Evolutionary conservation across 2,113 vertebrate genomes (phyloP).

Genomic region (Barbus barbus): DNA sequence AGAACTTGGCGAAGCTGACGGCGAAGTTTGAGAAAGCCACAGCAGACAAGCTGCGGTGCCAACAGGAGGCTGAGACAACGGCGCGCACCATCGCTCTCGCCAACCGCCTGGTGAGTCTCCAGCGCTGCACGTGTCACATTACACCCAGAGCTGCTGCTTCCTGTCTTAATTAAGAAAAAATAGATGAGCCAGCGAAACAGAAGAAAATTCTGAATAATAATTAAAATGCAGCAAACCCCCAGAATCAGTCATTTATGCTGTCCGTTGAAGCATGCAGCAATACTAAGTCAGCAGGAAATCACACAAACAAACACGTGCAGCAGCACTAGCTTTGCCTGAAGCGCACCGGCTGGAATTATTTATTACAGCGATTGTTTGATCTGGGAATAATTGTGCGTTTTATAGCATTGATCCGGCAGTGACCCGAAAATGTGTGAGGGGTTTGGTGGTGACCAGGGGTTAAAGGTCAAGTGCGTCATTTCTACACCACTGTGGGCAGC

Average conservation of each 20-base stretch:
- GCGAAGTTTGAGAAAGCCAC: conserved; percentile 92
- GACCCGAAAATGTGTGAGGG: not conserved
- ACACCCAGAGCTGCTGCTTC: not conserved
- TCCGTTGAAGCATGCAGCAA: not conserved
- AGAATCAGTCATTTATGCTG: not conserved
- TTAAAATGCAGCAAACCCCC: not conserved
- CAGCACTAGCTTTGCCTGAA: not conserved
- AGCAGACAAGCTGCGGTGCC: conserved; percentile 88
- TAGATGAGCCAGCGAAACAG: not conserved
- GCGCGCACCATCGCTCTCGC: conserved; percentile 86
- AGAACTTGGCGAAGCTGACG: conserved; percentile 89
- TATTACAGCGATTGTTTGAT: not conserved
- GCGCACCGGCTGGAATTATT: not conserved
- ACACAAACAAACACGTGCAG: not conserved
- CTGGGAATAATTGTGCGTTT: not conserved
- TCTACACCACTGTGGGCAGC: not conserved
- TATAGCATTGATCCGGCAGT: no score
- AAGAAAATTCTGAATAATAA: not conserved
- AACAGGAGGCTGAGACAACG: conserved; percentile 88
- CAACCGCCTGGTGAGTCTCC: conserved; percentile 88
- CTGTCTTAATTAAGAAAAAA: not conserved
- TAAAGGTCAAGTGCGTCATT: not conserved
- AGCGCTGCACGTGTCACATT: not conserved
- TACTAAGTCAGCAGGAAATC: not conserved
- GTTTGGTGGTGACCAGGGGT: not conserved